Percentiles rank a stretch among this genome's conserved stretches.
Evolutionary conservation across 2,888 invertebrate species (phyloP).

Genomic region (Onthophagus sagittarius): DNA sequence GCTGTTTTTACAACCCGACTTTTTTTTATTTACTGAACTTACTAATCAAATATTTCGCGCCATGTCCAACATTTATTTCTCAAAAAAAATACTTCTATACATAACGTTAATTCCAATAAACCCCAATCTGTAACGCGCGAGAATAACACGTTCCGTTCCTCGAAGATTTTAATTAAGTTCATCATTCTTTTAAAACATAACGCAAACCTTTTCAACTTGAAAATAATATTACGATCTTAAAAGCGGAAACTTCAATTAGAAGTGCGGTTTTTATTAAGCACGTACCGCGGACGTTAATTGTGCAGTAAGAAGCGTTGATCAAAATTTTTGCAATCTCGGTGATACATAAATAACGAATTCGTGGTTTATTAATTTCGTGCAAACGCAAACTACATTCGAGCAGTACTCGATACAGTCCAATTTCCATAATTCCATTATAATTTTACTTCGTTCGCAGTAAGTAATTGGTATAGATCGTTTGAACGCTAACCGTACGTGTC

Average conservation of each 20-base stretch:
- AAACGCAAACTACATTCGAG: too few relatives aligned
- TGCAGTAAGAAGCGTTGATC: neutral
- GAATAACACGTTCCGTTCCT: neutral
- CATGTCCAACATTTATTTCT: neutral
- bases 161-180: neutral
- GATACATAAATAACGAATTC: too few relatives aligned
- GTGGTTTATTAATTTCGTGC: too few relatives aligned
- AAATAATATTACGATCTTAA: neutral
- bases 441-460: neutral
- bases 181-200: neutral
- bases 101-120: too few relatives aligned
- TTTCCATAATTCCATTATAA: neutral
- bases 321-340: neutral
- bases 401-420: too few relatives aligned
- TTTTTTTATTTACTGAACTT: neutral
- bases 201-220: neutral
- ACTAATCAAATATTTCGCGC: neutral
- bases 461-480: neutral
- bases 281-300: neutral
- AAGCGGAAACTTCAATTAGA: neutral
- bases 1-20: neutral
- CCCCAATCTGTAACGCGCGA: too few relatives aligned
- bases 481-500: neutral
- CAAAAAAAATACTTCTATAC: neutral
- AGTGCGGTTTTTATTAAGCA: neutral